Base-by-base conservation (phyloP, 2,888 invertebrate genomes). In the Polia nebulosa region DNA sequence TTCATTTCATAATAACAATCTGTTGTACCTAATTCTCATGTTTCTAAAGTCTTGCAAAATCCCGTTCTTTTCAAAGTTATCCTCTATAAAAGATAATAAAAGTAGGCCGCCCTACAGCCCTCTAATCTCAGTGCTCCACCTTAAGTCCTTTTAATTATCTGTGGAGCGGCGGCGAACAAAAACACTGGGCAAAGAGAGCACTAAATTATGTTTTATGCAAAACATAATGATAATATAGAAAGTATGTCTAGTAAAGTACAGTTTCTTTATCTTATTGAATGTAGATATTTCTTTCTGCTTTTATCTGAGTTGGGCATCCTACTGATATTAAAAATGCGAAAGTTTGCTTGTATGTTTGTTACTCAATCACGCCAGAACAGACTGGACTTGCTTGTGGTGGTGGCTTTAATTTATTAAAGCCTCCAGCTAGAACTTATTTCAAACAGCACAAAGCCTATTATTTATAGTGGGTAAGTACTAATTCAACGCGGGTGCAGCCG, bases 81-180 rank as follows among this genome's bases (percentile, higher is more conserved):
- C 45, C 71, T 45, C 9, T 25, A 29, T 68, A 51, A 51, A 51
- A 45, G 34, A 47, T 59, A 51, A 47, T 59, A 51, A 60, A 39
- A 41, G 39, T 53, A n/a, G 78, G 86, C 39, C 58, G 53, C 81
- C 88, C 87, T 80, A 85, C 57, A 65, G 56, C 63, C 56, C 73
- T 83, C 84, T 91, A 92, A 92, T 92, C 92, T 89, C 83, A 76
- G 81, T 73, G 80, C 86, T 89, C 83, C 86, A 89, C 88, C 88
- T 88, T 91, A 92, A 93, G 91, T 87, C 90, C 85, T 89, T 89
- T 92, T 92, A 92, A 82, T 83, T 83, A 78, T 81, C 74, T 65
- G 62, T 27, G 52, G 57, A 88, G 67, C 45, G 53, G 53, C 59
- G 20, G 55, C 22, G 72, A 64, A 78, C 62, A 57, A 74, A 71